Base-by-base conservation (phyloP, 2,888 invertebrate genomes). In the Lagria hirta region DNA sequence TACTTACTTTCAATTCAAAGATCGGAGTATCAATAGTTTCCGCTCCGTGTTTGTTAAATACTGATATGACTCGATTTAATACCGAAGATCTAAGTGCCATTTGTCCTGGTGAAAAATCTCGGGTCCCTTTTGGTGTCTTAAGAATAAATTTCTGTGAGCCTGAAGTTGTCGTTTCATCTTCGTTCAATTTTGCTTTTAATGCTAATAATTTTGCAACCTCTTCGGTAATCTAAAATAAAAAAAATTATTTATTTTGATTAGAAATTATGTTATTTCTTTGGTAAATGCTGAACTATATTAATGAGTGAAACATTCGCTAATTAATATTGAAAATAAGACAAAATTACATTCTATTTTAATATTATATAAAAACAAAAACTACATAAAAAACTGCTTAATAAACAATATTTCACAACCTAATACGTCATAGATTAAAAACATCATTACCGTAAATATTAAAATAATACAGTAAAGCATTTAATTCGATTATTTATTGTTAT, bases 1-100 rank as follows among this genome's bases (percentile, higher is more conserved):
- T 14, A 48, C 49, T 58, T 69, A 92, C 94, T 81, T 92, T 97
- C 8, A 97, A 74, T 73, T 98, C 98, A 77, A 98, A 97, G 10
- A 98, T 90, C 24, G 98, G 98, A 13, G 98, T 98, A 65, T 99
- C 99, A 65, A 99, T 96, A 11, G 95, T 92, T 67, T 94, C 95
- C 10, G 96, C 99, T 21, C 99, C 99, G 65, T 99, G 98, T 52
- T 86, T 86, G 69, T 97, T 94, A 69, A 99, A 99, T 40, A 94
- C 88, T 3, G 80, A 71, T 12, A 89, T 79, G 51, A 99, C 91
- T 71, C 88, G 92, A 47, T 87, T 81, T 53, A 99, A 75, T 1
- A 94, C 91, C 46, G 80, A 77, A 60, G 91, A 84, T 16, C 98
- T 80, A 44, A 99, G 77, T 1, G 91, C 85, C 96, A 97, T 99